Evolutionary conservation across 2,888 invertebrate genomes (phyloP).

Genomic region (Odontomyia ornata): DNA sequence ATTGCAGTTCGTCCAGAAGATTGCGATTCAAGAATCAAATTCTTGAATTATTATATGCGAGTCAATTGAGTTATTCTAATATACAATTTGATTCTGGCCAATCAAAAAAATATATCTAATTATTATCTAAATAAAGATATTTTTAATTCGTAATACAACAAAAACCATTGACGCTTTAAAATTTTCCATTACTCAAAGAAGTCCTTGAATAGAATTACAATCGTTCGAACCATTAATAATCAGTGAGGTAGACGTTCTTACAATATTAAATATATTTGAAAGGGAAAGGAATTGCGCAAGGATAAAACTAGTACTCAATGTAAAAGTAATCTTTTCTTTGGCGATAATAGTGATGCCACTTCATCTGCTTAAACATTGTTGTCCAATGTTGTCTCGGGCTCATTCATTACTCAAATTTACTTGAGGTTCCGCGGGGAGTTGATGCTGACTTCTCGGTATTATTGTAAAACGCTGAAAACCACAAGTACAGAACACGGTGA

Average conservation of each 20-base stretch:
- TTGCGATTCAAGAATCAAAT: neutral
- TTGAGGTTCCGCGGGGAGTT: neutral
- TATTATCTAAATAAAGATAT: no score
- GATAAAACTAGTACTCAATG: constrained; percentile 4
- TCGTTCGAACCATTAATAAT: no score
- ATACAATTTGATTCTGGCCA: no score
- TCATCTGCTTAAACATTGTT: constrained; percentile 11
- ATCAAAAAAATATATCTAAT: no score
- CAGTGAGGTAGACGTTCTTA: no score
- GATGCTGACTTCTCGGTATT: neutral
- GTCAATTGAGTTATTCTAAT: no score
- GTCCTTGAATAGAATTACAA: no score
- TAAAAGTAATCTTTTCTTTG: neutral
- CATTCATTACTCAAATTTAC: constrained; percentile 28
- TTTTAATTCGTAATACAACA: no score
- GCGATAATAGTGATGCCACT: neutral
- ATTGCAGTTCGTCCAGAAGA: neutral
- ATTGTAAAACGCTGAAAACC: neutral
- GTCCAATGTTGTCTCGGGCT: neutral
- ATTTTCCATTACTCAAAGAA: no score
- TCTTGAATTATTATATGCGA: no score
- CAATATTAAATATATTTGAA: constrained; percentile 4
- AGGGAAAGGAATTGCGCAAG: neutral
- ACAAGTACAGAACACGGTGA: neutral
- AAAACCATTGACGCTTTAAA: no score